Evolutionary conservation across 1,140 invertebrate genomes (phyloP).

Genomic region (Aporrectodea caliginosa): DNA sequence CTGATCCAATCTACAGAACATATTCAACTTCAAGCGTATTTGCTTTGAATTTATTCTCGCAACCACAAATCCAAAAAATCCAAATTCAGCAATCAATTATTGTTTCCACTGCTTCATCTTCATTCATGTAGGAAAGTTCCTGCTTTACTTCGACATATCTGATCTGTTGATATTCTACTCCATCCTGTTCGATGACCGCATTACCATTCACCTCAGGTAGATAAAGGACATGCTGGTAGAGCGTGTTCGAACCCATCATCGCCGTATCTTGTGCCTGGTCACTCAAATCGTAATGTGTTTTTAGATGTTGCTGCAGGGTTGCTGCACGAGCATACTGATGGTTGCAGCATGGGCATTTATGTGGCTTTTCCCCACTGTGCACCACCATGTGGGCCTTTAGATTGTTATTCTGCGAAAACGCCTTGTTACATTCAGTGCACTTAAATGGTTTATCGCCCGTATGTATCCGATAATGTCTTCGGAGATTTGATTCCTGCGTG

Average conservation of each 20-base stretch:
- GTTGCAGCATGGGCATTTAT: slow-evolving; percentile 73
- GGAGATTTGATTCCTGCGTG: slow-evolving; percentile 59
- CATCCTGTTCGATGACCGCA: neutral
- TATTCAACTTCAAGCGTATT: too few species aligned
- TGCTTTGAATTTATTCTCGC: too few species aligned
- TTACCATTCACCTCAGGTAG: too few species aligned
- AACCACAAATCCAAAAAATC: too few species aligned
- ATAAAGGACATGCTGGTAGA: neutral
- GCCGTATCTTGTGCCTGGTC: neutral
- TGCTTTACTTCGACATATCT: neutral
- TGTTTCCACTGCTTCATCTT: neutral
- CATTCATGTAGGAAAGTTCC: neutral
- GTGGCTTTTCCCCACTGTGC: slow-evolving; percentile 42
- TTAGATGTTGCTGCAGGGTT: neutral
- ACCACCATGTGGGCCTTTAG: slow-evolving; percentile 11
- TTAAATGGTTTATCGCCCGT: slow-evolving; percentile 60
- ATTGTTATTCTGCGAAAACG: slow-evolving; percentile 11
- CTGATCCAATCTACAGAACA: too few species aligned
- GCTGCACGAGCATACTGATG: neutral
- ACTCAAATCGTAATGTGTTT: neutral
- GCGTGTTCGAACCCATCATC: neutral
- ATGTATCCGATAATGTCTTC: slow-evolving; percentile 37
- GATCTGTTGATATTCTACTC: neutral
- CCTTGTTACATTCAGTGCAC: slow-evolving; percentile 69
- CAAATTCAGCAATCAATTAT: neutral